Evolutionary conservation across 2,113 vertebrate genomes (phyloP).

Genomic region (Chlorodrepanis virens): DNA sequence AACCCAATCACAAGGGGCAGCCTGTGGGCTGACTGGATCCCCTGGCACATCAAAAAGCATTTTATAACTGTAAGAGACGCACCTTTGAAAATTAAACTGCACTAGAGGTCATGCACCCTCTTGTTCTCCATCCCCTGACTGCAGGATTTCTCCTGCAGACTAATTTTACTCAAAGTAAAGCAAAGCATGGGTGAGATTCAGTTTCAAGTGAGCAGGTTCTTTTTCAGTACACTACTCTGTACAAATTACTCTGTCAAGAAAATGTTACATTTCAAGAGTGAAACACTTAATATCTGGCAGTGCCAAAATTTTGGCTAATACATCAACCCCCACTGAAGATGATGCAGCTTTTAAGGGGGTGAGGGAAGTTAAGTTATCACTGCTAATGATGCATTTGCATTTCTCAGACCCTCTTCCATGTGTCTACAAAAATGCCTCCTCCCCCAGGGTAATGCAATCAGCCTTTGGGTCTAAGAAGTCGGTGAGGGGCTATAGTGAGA

Average conservation of each 20-base stretch:
- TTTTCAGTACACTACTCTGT: neutral
- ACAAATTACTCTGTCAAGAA: neutral
- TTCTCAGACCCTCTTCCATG: neutral
- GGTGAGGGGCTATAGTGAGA: rapidly evolving
- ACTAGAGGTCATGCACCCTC: neutral
- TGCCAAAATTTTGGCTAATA: neutral
- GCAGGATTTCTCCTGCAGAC: neutral
- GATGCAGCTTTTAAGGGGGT: neutral
- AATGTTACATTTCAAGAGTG: neutral
- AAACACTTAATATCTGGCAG: neutral
- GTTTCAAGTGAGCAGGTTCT: neutral
- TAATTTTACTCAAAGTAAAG: neutral
- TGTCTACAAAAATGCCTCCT: neutral
- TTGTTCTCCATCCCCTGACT: neutral
- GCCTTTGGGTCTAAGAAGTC: neutral
- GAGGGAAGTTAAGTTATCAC: neutral
- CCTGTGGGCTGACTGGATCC: neutral
- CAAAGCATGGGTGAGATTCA: neutral
- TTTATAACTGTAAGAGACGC: neutral
- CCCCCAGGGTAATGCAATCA: neutral
- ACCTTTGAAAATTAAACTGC: neutral
- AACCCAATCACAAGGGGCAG: neutral
- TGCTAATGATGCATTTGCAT: neutral
- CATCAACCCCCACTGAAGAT: neutral
- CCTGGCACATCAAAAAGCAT: neutral